These are phyloP conservation scores for Griposia aprilina DNA, from an alignment of 2,888 invertebrate species.

Conservation along the genomic window DNA sequence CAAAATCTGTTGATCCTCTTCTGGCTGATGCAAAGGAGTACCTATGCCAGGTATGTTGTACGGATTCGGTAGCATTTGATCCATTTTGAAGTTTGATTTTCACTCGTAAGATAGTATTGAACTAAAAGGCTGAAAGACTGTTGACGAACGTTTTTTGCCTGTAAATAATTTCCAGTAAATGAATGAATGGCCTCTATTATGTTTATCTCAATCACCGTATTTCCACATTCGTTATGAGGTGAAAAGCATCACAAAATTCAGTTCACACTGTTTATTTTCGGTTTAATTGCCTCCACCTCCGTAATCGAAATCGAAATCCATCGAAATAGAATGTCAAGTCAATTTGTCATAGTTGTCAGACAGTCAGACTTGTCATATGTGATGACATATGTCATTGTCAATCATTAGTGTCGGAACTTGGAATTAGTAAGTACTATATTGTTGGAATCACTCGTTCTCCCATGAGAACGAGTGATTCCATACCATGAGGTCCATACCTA, in stretches of 20 bases:
- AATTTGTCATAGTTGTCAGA: not conserved
- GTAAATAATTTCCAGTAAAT: constrained; percentile 1
- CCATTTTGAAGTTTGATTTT: constrained; percentile 90
- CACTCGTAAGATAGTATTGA: constrained; percentile 21
- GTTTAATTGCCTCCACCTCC: constrained; percentile 14
- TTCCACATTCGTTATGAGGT: not conserved
- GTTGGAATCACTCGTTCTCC: not conserved
- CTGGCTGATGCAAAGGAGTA: constrained; percentile 97
- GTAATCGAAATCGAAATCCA: not conserved
- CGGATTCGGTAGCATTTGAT: constrained; percentile 97
- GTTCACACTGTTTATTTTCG: not conserved
- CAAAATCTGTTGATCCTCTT: constrained; percentile 97
- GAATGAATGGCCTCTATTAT: not conserved
- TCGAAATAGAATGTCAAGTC: constrained; percentile 18
- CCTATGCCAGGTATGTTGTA: constrained; percentile 97
- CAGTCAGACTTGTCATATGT: not conserved
- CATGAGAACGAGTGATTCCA: too few species aligned
- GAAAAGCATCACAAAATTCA: constrained; percentile 14
- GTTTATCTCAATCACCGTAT: constrained; percentile 17
- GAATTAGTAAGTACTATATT: not conserved
- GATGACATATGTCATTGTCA: constrained; percentile 12
- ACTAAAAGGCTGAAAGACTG: constrained; percentile 4
- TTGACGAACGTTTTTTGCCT: constrained; percentile 2
- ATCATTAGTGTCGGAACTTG: not conserved
- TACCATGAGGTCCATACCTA: too few species aligned